Evolutionary conservation across 2,797 vertebrate genomes (phyloP).

Genomic region (Amblyopsis hoosieri): DNA sequence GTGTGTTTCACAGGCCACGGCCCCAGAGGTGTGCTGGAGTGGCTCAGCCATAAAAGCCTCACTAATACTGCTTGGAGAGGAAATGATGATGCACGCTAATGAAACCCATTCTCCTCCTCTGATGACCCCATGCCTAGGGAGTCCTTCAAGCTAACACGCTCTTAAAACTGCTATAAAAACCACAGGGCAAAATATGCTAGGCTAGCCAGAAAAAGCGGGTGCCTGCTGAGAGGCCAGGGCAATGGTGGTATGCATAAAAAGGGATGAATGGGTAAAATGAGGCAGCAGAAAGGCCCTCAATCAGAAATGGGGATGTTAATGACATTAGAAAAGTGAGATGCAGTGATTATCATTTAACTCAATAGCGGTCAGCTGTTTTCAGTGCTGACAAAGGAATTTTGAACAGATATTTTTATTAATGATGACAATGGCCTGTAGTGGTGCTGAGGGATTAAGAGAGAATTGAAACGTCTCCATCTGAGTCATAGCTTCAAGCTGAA

Average conservation of each 20-base stretch:
- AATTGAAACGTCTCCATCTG: constrained; percentile 8
- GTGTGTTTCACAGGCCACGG: constrained; percentile 33
- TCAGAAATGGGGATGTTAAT: constrained; percentile 12
- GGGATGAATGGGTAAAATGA: background rate
- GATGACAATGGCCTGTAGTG: constrained; percentile 4
- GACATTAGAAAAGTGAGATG: background rate
- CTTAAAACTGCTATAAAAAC: constrained; percentile 60
- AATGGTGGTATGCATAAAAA: constrained; percentile 21
- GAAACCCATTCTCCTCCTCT: constrained; percentile 60
- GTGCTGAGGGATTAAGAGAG: background rate
- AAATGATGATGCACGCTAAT: constrained; percentile 71
- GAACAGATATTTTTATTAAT: constrained; percentile 5
- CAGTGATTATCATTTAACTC: constrained; percentile 18
- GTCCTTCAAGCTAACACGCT: constrained; percentile 61
- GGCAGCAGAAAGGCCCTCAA: constrained; percentile 6
- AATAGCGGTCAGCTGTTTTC: constrained; percentile 13
- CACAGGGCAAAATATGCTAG: constrained; percentile 45
- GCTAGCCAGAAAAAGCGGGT: constrained; percentile 24
- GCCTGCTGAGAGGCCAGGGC: constrained; percentile 6
- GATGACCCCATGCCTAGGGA: constrained; percentile 62
- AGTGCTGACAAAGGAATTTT: constrained; percentile 18
- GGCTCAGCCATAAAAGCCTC: constrained; percentile 54
- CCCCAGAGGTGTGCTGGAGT: constrained; percentile 57
- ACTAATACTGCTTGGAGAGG: constrained; percentile 56
- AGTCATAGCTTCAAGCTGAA: constrained; percentile 1